Evolutionary conservation across 2,113 vertebrate genomes (phyloP), one percentile per base, ranked within the genome.

Genomic region (Scalopus aquaticus): DNA sequence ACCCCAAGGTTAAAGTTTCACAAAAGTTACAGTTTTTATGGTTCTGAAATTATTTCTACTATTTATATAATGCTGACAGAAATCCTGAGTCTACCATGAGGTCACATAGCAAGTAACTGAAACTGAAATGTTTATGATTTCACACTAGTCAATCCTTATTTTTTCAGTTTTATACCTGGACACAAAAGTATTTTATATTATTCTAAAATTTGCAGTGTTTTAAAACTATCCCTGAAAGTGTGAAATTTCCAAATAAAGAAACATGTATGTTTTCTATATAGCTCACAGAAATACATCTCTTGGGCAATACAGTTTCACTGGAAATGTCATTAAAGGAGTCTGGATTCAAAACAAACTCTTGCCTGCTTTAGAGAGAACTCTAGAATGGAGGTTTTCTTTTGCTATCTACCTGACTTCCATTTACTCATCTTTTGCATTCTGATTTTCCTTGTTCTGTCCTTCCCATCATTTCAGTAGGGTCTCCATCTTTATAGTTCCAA

Each of bases 61-160:
- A 51, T 51, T 51, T 51, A 16, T 51, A 17, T 51, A 91, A 80
- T 42, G 35, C 58, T 64, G 4, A 67, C 91, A 49, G 58, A 95
- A 91, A 87, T 74, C 28, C n/a, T 65, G 35, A 74, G 37, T 95
- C 37, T 39, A 30, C 70, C 44, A 65, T 69, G 74, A 91, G 17
- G 10, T 6, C 42, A 69, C 54, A 30, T 65, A 85, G 85, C 39
- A 73, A 70, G 76, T 92, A 78, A 49, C 28, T 88, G 12, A 93
- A 90, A 90, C 6, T 46, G 32, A 95, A 90, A 39, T 81, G 20
- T 89, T 86, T 19, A 67, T 64, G 30, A 78, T 90, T 79, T 90
- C 35, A 5, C 44, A 94, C 83, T 81, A 44, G 62, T 62, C 56
- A 88, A 17, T 51, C 49, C 42, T 81, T 93, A 70, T 32, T 85